phyloP scores from a whole-genome alignment of 1,140 invertebrate genomes.

The Trypoxylus dichotomus region DNA sequence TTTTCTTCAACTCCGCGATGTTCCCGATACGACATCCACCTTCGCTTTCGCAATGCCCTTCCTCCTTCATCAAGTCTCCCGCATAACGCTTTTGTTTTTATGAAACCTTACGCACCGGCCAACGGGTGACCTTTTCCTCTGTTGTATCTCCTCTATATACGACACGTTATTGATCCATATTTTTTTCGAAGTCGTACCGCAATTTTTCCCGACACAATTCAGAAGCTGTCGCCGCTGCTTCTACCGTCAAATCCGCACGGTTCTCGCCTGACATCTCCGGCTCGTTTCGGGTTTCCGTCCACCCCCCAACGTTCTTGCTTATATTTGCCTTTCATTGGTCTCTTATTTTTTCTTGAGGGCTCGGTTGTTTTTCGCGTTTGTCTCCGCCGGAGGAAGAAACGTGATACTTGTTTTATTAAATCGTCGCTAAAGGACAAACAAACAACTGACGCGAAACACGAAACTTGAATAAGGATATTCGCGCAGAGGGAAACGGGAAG shows the following conservation, averaged over 20 bases:
- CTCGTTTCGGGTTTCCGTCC: too few species aligned
- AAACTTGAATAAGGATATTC: too few species aligned
- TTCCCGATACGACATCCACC: too few species aligned
- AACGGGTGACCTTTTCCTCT: neutral
- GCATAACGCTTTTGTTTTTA: neutral
- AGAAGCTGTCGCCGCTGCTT: too few species aligned
- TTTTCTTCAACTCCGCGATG: neutral
- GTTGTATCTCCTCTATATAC: neutral
- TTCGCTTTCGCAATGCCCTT: neutral
- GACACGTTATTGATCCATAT: too few species aligned
- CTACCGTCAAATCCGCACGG: too few species aligned
- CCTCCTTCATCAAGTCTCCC: neutral
- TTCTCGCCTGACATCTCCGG: too few species aligned
- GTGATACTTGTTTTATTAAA: constrained; percentile 2
- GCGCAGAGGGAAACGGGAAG: too few species aligned
- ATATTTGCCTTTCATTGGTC: neutral
- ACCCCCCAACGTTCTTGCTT: too few species aligned
- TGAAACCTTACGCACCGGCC: neutral
- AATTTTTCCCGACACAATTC: too few species aligned
- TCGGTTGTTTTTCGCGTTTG: neutral
- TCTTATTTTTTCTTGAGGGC: neutral
- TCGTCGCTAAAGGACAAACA: neutral
- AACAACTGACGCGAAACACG: neutral
- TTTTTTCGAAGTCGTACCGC: too few species aligned
- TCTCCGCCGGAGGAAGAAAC: neutral